These are phyloP conservation scores for Hippocampus abdominalis DNA, from an alignment of 2,113 vertebrate species.

Conservation along the genomic window DNA sequence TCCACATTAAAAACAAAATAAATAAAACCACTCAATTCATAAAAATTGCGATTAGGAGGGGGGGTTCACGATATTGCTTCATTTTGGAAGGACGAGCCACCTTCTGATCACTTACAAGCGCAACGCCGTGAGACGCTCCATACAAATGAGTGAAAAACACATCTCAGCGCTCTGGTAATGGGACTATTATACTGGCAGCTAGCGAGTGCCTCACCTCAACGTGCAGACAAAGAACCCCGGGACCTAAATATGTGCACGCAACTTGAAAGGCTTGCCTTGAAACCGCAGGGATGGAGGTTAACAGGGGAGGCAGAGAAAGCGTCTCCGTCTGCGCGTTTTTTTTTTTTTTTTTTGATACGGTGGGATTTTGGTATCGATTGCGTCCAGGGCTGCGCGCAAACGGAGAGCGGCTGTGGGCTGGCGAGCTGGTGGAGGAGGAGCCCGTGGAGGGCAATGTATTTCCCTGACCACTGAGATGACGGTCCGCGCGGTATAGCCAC, in stretches of 20 bases:
- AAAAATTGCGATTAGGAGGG: neutral
- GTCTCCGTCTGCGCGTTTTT: slow-evolving; percentile 62
- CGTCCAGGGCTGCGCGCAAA: slow-evolving; percentile 61
- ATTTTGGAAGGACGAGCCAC: neutral
- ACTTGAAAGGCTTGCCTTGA: slow-evolving; percentile 70
- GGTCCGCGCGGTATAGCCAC: slow-evolving; percentile 61
- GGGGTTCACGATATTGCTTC: neutral
- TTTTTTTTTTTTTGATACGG: slow-evolving; percentile 70
- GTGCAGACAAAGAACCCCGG: slow-evolving; percentile 67
- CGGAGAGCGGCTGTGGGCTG: slow-evolving; percentile 61
- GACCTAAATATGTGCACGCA: slow-evolving; percentile 64
- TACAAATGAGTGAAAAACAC: slow-evolving; percentile 29
- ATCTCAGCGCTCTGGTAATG: slow-evolving; percentile 55
- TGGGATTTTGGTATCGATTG: slow-evolving; percentile 68
- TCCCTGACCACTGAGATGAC: slow-evolving; percentile 67
- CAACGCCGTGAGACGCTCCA: slow-evolving; percentile 38
- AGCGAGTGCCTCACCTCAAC: slow-evolving; percentile 51
- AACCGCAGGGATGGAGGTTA: slow-evolving; percentile 70
- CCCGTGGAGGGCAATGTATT: slow-evolving; percentile 55
- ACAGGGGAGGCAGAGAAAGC: slow-evolving; percentile 65
- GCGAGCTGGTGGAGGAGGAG: slow-evolving; percentile 67
- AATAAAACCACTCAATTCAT: too few relatives aligned
- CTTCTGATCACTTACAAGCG: slow-evolving; percentile 24
- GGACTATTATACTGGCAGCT: slow-evolving; percentile 64
- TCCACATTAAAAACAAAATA: too few relatives aligned